These are phyloP conservation scores for Epicampocera succincta DNA, from an alignment of 2,888 invertebrate genomes.

Conservation along the genomic window DNA sequence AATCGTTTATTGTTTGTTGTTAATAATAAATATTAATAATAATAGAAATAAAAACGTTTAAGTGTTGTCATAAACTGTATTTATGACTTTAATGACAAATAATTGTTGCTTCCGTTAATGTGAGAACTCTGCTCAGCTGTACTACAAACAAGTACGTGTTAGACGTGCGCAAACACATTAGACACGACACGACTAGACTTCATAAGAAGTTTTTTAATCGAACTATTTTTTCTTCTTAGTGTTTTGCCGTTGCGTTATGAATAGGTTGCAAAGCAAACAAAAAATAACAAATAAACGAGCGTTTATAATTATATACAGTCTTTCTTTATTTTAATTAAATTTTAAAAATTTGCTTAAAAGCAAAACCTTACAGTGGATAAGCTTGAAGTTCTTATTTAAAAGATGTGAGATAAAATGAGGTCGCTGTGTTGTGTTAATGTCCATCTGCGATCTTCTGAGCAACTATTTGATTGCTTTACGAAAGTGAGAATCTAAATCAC, in stretches of 20 bases:
- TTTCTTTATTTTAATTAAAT: not conserved
- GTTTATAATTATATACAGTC: not conserved
- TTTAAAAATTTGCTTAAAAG: not conserved
- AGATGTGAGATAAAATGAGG: too few species aligned
- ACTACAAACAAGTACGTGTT: conserved; percentile 17
- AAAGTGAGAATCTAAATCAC: too few species aligned
- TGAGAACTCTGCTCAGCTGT: conserved; percentile 68
- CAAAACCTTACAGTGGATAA: conserved; percentile 4
- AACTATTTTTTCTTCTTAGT: conserved; percentile 7
- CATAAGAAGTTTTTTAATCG: conserved; percentile 39
- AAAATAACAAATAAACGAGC: conserved; percentile 15
- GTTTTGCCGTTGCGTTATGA: not conserved
- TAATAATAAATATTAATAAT: conserved; percentile 49
- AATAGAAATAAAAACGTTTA: conserved; percentile 68
- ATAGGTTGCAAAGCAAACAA: not conserved
- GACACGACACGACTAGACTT: conserved; percentile 54
- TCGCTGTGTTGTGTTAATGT: too few species aligned
- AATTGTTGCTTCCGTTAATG: conserved; percentile 73
- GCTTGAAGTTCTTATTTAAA: too few species aligned
- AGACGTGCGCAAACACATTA: conserved; percentile 51
- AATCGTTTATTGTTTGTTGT: conserved; percentile 3
- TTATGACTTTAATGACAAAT: conserved; percentile 73
- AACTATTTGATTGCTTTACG: too few species aligned
- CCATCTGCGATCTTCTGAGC: too few species aligned
- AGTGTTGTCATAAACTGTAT: conserved; percentile 72